Conservation (phyloP, 2,113 vertebrate genomes). For the Carollia perspicillata region DNA sequence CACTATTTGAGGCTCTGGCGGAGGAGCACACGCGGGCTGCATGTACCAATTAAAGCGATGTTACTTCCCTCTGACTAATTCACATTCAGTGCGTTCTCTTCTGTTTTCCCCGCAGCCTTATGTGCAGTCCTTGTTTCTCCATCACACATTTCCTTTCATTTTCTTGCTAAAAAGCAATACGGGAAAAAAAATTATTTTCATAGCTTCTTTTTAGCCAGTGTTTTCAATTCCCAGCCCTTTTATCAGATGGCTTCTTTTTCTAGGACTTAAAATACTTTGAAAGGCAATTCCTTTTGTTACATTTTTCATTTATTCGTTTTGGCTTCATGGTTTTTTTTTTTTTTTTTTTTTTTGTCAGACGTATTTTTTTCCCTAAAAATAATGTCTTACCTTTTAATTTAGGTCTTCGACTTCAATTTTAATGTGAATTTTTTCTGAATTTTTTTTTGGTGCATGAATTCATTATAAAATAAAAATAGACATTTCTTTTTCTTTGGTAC, state of each 20-base stretch:
- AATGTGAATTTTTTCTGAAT: neutral
- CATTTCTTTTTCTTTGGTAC: neutral
- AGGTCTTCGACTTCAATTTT: neutral
- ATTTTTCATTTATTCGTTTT: conserved; percentile 30
- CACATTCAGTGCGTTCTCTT: neutral
- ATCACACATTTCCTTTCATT: conserved; percentile 27
- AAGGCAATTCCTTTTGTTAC: conserved; percentile 15
- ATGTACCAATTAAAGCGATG: neutral
- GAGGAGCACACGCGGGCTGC: neutral
- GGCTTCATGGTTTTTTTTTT: neutral
- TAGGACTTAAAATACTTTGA: neutral
- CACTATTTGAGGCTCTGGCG: neutral
- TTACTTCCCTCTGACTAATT: neutral
- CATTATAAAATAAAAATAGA: conserved; percentile 46
- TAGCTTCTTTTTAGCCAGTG: neutral
- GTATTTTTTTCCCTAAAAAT: conserved; percentile 32
- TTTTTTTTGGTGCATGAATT: conserved; percentile 21
- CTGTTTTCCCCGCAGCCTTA: neutral
- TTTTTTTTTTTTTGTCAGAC: neutral
- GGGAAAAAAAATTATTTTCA: neutral
- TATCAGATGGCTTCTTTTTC: neutral
- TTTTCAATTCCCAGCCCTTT: neutral
- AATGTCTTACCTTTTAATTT: conserved; percentile 13
- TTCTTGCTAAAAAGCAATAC: neutral
- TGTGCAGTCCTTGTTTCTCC: neutral